Evolutionary conservation across 2,888 invertebrate genomes (phyloP).

Genomic region (Noctua janthe): DNA sequence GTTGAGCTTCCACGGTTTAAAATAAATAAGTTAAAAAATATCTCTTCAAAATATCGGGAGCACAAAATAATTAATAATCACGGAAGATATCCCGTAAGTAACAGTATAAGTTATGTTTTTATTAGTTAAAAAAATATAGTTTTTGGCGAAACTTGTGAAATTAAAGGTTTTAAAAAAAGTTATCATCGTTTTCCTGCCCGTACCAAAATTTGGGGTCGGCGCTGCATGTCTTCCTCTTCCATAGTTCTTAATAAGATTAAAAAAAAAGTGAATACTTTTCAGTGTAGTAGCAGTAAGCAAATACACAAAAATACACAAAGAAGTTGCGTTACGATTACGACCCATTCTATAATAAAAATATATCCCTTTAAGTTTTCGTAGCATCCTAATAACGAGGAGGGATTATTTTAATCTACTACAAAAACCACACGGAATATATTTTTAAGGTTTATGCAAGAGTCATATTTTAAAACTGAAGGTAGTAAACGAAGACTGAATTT

Average conservation of each 20-base stretch:
- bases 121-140: background rate
- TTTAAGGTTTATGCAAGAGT: background rate
- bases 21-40: no score
- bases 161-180: background rate
- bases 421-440: background rate
- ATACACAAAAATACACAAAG: background rate
- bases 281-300: background rate
- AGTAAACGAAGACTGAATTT: slow-evolving; percentile 9
- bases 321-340: background rate
- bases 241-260: background rate
- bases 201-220: background rate
- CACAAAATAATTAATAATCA: no score
- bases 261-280: background rate
- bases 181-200: background rate
- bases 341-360: slow-evolving; percentile 10
- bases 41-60: no score
- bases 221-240: background rate
- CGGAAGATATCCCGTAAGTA: no score
- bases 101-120: no score
- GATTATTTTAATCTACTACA: slow-evolving; percentile 1
- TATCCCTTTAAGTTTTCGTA: background rate
- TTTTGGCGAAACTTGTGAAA: background rate
- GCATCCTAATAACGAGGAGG: background rate
- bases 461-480: background rate
- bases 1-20: no score